Base-by-base conservation (phyloP, 2,888 invertebrate species). In the Cremastobaeus sp. region DNA sequence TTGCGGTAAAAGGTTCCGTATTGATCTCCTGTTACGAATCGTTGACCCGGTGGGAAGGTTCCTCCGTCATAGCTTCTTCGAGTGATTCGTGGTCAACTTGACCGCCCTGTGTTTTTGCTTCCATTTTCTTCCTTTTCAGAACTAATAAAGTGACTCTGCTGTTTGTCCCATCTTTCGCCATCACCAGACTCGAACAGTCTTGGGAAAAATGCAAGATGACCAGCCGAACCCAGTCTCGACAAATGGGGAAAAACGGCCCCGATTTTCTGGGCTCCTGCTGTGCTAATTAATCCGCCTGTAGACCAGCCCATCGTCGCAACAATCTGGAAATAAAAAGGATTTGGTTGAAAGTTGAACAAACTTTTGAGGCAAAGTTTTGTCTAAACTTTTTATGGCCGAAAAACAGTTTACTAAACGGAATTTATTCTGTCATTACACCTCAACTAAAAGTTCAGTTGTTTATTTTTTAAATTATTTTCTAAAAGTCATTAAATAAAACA, bases 101-200 rank as follows among this genome's bases (percentile, higher is more conserved):
- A 77, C 77, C 77, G 72, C 78, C 77, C 70, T 54, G 59, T 60
- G 20, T 57, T 47, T 65, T 69, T 30, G 57, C 20, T 70, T 59
- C 32, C 30, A n/a, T 39, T 47, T 60, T 66, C 55, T 70, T 47
- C 50, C 57, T 47, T 75, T 70, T 71, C 14, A 9, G 79, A 83
- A 83, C 83, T 83, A 86, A 85, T 84, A 82, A 83, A 82, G 77
- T 84, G 84, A 85, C 84, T 83, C 76, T 76, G 82, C 81, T 83
- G 83, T 84, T 78, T 84, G 83, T 84, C 82, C 82, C 82, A 79
- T 81, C 81, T 82, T 83, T 81, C 82, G 82, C 82, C 83, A 83
- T 84, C 84, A 84, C 85, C 84, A 84, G 82, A 55, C 69, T 55
- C 62, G 77, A 78, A 81, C 82, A 82, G 82, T 84, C 83, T 81